Conservation (phyloP, 2,888 invertebrate species). For the Cenopis cana region DNA sequence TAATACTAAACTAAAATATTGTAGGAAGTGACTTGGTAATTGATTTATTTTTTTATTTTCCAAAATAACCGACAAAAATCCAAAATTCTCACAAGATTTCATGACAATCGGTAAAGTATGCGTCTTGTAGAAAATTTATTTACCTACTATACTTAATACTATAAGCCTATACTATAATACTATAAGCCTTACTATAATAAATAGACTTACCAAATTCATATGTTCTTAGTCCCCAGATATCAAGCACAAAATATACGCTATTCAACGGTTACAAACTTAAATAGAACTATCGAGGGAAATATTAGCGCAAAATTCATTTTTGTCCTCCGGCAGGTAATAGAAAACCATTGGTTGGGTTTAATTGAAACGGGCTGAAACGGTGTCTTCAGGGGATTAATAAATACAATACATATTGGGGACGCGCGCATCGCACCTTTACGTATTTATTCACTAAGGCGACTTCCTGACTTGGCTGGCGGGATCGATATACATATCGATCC, state of each 20-base stretch:
- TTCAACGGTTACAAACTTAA: neutral
- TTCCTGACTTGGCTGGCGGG: too few relatives aligned
- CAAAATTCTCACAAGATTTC: too few relatives aligned
- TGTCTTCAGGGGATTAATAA: slow-evolving; percentile 47
- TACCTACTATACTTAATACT: too few relatives aligned
- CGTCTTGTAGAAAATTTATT: too few relatives aligned
- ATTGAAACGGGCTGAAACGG: slow-evolving; percentile 40
- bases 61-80: too few relatives aligned
- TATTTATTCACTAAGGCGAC: slow-evolving; percentile 43
- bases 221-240: neutral
- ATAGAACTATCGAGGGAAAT: neutral
- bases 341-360: slow-evolving; percentile 41
- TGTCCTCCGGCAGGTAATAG: slow-evolving; percentile 7
- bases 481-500: too few relatives aligned
- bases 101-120: too few relatives aligned
- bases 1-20: neutral
- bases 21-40: too few relatives aligned
- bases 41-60: too few relatives aligned
- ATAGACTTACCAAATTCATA: too few relatives aligned
- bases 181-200: too few relatives aligned
- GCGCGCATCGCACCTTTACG: slow-evolving; percentile 35
- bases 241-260: neutral
- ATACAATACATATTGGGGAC: slow-evolving; percentile 45
- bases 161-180: too few relatives aligned
- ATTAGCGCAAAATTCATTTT: neutral